Conservation (phyloP, 2,888 invertebrate genomes). For the Acronicta alni region DNA sequence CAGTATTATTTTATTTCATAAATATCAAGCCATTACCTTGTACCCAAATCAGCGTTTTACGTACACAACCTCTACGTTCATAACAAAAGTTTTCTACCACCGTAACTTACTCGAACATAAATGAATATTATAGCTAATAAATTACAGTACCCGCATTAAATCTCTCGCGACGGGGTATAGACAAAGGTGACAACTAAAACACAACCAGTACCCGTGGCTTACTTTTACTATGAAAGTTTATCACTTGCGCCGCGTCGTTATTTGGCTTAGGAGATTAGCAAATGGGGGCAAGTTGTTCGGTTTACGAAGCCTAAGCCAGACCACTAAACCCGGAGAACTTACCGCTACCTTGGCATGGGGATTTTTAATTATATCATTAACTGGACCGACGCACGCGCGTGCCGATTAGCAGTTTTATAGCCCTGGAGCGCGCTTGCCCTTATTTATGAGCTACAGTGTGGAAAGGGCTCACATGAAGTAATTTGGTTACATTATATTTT, state of each 20-base stretch:
- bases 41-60: conserved; percentile 1
- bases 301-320: conserved; percentile 80
- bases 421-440: conserved; percentile 73
- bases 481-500: conserved; percentile 57
- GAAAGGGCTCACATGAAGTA: conserved; percentile 61
- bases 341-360: conserved; percentile 69
- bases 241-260: conserved; percentile 74
- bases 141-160: conserved; percentile 44
- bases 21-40: too few relatives aligned
- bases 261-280: conserved; percentile 85
- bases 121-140: conserved; percentile 38
- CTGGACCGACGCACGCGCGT: conserved; percentile 78
- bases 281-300: conserved; percentile 82
- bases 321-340: conserved; percentile 74
- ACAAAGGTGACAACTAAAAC: conserved; percentile 52
- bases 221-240: conserved; percentile 69
- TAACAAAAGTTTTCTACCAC: conserved; percentile 39
- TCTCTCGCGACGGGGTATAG: conserved; percentile 35
- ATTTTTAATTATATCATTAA: conserved; percentile 76
- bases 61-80: conserved; percentile 9
- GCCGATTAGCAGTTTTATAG: conserved; percentile 82
- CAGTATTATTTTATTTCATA: too few relatives aligned
- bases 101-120: conserved; percentile 38
- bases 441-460: conserved; percentile 75
- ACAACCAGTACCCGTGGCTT: conserved; percentile 39